A percentile compares a stretch with the other conserved stretches of the same genome.
These are phyloP conservation scores for Elymnias hypermnestra DNA, from an alignment of 1,140 invertebrate genomes.

Conservation along the genomic window DNA sequence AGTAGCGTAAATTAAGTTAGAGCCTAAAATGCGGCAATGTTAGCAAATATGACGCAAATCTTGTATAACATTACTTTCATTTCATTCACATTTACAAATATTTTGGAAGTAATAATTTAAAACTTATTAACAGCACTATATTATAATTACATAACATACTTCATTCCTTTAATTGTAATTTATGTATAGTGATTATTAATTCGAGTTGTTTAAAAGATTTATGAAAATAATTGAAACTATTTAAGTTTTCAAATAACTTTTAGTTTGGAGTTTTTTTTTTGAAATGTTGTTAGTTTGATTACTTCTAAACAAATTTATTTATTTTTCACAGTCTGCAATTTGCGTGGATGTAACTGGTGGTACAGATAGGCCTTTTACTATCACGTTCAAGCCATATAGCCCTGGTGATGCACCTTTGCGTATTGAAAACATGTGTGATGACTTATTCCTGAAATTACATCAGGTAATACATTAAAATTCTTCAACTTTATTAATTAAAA, in stretches of 20 bases:
- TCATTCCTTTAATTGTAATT: no score
- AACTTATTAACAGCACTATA: no score
- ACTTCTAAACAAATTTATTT: no score
- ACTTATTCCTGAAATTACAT: constrained; percentile 88
- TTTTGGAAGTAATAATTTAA: no score
- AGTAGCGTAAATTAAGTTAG: constrained; percentile 65
- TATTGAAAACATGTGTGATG: constrained; percentile 88
- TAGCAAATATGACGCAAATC: constrained; percentile 7
- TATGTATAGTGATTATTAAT: no score
- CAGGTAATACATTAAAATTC: constrained; percentile 22
- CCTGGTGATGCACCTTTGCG: constrained; percentile 86
- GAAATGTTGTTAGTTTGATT: no score
- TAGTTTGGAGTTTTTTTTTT: no score
- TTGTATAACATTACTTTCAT: constrained; percentile 13
- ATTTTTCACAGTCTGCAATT: constrained; percentile 79
- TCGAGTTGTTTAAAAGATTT: no score
- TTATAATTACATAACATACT: no score
- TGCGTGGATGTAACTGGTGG: constrained; percentile 85
- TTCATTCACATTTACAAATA: no score
- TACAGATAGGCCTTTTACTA: constrained; percentile 81
- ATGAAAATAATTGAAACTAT: no score
- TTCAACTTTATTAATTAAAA: neutral
- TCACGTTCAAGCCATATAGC: constrained; percentile 83
- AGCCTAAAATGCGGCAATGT: constrained; percentile 11
- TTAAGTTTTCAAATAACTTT: no score